These are phyloP conservation scores for Aptenodytes patagonicus DNA, from an alignment of 2,113 vertebrate species.

Conservation along the genomic window DNA sequence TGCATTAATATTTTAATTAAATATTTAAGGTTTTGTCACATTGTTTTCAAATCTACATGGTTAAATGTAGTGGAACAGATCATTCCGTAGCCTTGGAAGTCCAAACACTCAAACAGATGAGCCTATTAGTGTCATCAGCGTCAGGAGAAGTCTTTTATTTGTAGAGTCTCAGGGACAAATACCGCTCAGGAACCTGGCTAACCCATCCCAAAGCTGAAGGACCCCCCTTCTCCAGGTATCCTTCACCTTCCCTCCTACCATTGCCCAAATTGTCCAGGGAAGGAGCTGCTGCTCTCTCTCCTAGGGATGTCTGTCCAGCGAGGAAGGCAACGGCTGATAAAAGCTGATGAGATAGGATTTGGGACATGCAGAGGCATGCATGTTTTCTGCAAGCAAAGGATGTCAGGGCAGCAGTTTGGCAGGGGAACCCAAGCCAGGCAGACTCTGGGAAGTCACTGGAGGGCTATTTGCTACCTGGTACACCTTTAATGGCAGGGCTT, in stretches of 20 bases:
- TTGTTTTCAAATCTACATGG: constrained; percentile 67
- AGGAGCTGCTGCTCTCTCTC: neutral
- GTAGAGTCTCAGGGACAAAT: neutral
- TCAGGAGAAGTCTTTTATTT: neutral
- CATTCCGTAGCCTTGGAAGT: constrained; percentile 38
- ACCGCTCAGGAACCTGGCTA: neutral
- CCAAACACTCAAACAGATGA: neutral
- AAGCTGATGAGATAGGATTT: neutral
- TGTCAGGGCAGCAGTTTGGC: neutral
- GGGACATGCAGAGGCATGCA: neutral
- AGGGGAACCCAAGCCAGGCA: neutral
- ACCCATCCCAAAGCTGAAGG: neutral
- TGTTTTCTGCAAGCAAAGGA: neutral
- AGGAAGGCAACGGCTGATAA: neutral
- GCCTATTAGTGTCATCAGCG: constrained; percentile 10
- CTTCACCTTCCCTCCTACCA: neutral
- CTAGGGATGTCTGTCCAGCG: neutral
- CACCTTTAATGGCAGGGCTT: constrained; percentile 43
- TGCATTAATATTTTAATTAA: constrained; percentile 43
- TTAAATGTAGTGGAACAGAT: constrained; percentile 36
- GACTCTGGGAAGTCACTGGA: constrained; percentile 6
- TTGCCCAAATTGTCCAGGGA: neutral
- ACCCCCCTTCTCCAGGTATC: neutral
- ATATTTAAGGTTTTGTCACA: constrained; percentile 65
- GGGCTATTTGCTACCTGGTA: constrained; percentile 42